Evolutionary conservation across 2,888 invertebrate species (phyloP).

Genomic region (Xestia ashworthii): DNA sequence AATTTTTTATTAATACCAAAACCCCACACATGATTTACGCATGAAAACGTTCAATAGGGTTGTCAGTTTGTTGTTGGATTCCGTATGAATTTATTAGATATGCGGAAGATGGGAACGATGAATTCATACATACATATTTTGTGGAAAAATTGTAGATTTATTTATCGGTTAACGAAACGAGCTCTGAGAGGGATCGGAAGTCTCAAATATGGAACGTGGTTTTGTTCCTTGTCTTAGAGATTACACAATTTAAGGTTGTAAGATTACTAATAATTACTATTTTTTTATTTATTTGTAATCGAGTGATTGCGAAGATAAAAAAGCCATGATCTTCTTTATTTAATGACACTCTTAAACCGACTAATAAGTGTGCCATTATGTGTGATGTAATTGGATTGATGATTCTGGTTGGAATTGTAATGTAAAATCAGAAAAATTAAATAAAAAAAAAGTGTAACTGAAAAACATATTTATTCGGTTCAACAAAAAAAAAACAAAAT

Average conservation of each 20-base stretch:
- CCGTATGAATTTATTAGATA: conserved; percentile 41
- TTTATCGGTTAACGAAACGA: conserved; percentile 15
- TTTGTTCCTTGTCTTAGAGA: not conserved
- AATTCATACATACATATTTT: conserved; percentile 36
- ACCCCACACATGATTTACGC: conserved; percentile 7
- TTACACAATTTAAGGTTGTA: not conserved
- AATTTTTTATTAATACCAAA: conserved; percentile 43
- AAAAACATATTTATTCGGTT: too few relatives aligned
- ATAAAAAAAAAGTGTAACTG: too few relatives aligned
- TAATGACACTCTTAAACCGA: too few relatives aligned
- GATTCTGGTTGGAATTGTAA: too few relatives aligned
- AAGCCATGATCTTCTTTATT: too few relatives aligned
- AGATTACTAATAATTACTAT: too few relatives aligned
- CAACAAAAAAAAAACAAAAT: too few relatives aligned
- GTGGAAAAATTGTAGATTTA: conserved; percentile 8
- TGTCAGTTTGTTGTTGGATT: conserved; percentile 28
- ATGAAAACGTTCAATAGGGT: conserved; percentile 30
- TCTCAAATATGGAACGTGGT: not conserved
- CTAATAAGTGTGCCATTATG: too few relatives aligned
- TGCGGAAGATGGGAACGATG: conserved; percentile 40
- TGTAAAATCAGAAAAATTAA: too few relatives aligned
- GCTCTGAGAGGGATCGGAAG: not conserved
- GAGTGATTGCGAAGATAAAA: too few relatives aligned
- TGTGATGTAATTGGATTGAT: too few relatives aligned
- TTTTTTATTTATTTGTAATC: too few relatives aligned